phyloP scores from a whole-genome alignment of 2,888 invertebrate genomes.

The Gonocerus acuteangulatus region DNA sequence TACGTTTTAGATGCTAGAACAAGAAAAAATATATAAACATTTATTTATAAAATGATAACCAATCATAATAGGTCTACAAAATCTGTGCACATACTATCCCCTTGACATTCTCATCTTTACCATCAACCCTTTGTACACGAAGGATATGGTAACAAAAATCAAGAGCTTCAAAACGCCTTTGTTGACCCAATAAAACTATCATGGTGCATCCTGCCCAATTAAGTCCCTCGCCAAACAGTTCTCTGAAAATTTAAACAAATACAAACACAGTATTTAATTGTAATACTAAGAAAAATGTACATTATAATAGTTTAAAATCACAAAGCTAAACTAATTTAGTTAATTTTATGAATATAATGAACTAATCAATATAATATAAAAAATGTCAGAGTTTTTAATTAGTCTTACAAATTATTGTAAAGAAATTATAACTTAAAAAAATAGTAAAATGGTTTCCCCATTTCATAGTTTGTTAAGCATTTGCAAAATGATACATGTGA shows the following conservation, averaged over 20 bases:
- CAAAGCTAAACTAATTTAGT: too few relatives aligned
- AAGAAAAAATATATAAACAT: not conserved
- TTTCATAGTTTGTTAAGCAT: too few relatives aligned
- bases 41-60: not conserved
- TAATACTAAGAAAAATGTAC: too few relatives aligned
- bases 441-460: too few relatives aligned
- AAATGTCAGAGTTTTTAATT: too few relatives aligned
- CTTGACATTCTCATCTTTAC: conserved; percentile 89
- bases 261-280: too few relatives aligned
- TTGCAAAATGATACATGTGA: too few relatives aligned
- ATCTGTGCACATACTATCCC: conserved; percentile 68
- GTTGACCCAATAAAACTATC: conserved; percentile 89
- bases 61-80: not conserved
- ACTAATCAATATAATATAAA: too few relatives aligned
- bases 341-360: too few relatives aligned
- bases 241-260: conserved; percentile 50
- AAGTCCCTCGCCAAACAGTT: conserved; percentile 94
- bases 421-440: too few relatives aligned
- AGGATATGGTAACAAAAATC: conserved; percentile 98
- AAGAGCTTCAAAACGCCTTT: conserved; percentile 89
- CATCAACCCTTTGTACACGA: conserved; percentile 88
- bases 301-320: too few relatives aligned
- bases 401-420: too few relatives aligned
- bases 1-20: conserved; percentile 78
- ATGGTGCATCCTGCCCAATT: conserved; percentile 99